phyloP scores from a whole-genome alignment of 1,140 invertebrate species.

The Drusus annulatus region DNA sequence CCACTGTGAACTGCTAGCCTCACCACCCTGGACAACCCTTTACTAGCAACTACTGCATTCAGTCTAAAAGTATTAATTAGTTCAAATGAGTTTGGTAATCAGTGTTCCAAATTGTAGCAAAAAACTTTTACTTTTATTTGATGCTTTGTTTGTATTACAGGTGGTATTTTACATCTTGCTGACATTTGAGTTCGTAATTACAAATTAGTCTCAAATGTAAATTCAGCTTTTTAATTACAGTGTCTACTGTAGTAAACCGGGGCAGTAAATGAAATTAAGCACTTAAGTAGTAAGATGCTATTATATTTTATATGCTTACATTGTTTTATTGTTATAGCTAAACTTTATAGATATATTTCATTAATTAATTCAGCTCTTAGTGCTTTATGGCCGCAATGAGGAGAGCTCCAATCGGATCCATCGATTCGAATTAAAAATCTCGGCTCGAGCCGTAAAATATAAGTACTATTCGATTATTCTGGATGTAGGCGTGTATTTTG shows the following conservation, averaged over 20 bases:
- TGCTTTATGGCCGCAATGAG: constrained; percentile 22
- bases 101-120: too few relatives aligned
- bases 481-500: constrained; percentile 12
- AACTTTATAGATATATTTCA: constrained; percentile 25
- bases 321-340: constrained; percentile 32
- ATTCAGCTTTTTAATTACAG: too few relatives aligned
- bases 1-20: too few relatives aligned
- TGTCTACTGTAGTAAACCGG: constrained; percentile 3
- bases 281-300: neutral
- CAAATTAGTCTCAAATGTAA: too few relatives aligned
- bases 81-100: too few relatives aligned
- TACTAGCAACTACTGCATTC: too few relatives aligned
- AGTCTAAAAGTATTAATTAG: too few relatives aligned
- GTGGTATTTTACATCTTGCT: too few relatives aligned
- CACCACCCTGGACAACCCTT: too few relatives aligned
- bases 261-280: constrained; percentile 3
- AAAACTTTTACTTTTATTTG: too few relatives aligned
- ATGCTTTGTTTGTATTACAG: too few relatives aligned
- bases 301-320: constrained; percentile 14
- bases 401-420: constrained; percentile 12
- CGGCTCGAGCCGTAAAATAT: constrained; percentile 21
- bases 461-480: constrained; percentile 28
- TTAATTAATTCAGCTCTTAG: constrained; percentile 34
- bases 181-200: too few relatives aligned
- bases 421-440: constrained; percentile 40